phyloP scores from a whole-genome alignment of 1,140 invertebrate species.

The Marisa cornuarietis region DNA sequence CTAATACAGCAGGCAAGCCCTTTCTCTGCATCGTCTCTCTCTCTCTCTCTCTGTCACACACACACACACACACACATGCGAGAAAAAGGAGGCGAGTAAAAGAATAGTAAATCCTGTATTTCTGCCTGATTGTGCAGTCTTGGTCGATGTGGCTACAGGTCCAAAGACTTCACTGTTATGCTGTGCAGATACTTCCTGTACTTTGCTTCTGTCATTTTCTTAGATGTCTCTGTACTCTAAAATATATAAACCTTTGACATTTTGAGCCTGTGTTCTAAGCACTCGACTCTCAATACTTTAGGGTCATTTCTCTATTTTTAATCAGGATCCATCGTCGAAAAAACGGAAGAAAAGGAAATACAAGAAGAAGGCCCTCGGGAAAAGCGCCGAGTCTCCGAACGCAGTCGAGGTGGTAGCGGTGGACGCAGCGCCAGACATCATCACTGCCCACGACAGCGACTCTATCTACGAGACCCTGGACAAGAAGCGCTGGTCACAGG shows the following conservation, averaged over 20 bases:
- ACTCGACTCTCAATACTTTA: too few relatives aligned
- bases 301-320: too few relatives aligned
- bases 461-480: constrained; percentile 22
- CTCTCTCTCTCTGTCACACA: constrained; percentile 2
- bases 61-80: neutral
- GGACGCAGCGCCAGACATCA: constrained; percentile 19
- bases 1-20: too few relatives aligned
- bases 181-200: too few relatives aligned
- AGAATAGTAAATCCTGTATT: neutral
- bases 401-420: neutral
- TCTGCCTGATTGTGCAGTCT: neutral
- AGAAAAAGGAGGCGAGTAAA: neutral
- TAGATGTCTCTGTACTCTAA: too few relatives aligned
- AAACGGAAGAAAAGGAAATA: constrained; percentile 1
- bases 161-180: too few relatives aligned
- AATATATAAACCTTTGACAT: too few relatives aligned
- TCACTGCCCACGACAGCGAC: constrained; percentile 19
- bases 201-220: too few relatives aligned
- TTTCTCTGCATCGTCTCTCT: neutral
- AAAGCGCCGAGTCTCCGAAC: neutral
- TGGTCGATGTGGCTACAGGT: too few relatives aligned
- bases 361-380: neutral
- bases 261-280: too few relatives aligned
- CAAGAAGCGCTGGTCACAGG: constrained; percentile 4
- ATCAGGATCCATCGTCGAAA: neutral